phyloP scores from a whole-genome alignment of 1,140 invertebrate genomes.

The Papilio polytes region DNA sequence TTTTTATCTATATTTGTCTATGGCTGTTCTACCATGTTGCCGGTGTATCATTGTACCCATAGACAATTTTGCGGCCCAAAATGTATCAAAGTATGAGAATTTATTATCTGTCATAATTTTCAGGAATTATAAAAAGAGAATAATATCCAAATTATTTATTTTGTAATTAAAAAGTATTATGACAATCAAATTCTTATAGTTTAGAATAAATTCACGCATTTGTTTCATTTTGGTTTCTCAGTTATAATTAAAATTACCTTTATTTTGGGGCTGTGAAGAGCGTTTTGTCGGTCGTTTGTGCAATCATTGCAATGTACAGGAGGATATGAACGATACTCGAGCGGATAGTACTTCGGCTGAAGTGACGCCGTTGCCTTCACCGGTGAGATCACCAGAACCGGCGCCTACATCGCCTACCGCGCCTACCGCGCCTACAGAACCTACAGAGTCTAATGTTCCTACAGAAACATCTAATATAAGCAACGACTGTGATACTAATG shows the following conservation, averaged over 20 bases:
- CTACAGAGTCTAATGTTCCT: conserved; percentile 42
- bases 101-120: background rate
- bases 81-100: conserved; percentile 38
- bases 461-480: conserved; percentile 64
- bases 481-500: conserved; percentile 81
- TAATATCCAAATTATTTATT: background rate
- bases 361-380: conserved; percentile 66
- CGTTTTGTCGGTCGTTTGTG: conserved; percentile 37
- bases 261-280: background rate
- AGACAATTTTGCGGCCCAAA: conserved; percentile 64
- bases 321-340: conserved; percentile 73
- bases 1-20: background rate
- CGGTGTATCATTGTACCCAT: conserved; percentile 55
- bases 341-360: conserved; percentile 65
- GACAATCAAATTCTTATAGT: conserved; percentile 17
- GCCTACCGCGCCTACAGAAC: background rate
- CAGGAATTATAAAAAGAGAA: background rate
- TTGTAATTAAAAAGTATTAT: background rate
- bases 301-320: conserved; percentile 69
- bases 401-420: background rate
- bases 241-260: background rate
- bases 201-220: background rate
- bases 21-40: background rate
- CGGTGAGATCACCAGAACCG: conserved; percentile 61
- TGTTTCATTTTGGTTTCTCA: conserved; percentile 15